These are phyloP conservation scores for Craterocephalus amniculus DNA, from an alignment of 2,797 vertebrate genomes.

Conservation along the genomic window DNA sequence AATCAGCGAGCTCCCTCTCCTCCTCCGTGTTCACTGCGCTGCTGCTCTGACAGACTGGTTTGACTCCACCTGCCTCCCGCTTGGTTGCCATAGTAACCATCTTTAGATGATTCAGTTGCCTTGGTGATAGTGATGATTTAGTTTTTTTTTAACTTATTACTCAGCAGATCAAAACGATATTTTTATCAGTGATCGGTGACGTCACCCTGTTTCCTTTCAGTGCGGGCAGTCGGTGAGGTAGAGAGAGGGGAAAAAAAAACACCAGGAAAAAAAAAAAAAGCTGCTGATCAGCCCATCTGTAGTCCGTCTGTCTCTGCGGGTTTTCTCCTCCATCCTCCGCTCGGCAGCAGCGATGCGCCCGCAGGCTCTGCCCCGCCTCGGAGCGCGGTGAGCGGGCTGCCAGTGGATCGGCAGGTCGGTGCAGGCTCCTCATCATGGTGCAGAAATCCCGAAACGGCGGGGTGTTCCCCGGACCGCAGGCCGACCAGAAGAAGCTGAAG, in stretches of 20 bases:
- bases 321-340: neutral
- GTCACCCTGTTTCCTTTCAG: constrained; percentile 49
- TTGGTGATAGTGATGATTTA: neutral
- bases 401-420: constrained; percentile 17
- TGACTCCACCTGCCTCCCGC: constrained; percentile 11
- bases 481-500: constrained; percentile 94
- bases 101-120: constrained; percentile 1
- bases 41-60: too few relatives aligned
- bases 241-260: neutral
- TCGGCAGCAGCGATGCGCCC: constrained; percentile 53
- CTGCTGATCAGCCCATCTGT: constrained; percentile 51
- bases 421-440: constrained; percentile 81
- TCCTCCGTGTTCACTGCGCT: neutral
- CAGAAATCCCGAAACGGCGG: constrained; percentile 96
- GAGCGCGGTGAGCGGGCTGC: constrained; percentile 5
- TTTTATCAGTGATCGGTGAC: too few relatives aligned
- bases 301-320: neutral
- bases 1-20: neutral
- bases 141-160: neutral
- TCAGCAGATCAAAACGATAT: neutral
- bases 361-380: constrained; percentile 25
- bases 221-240: constrained; percentile 46
- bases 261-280: constrained; percentile 6
- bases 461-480: constrained; percentile 88
- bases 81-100: constrained; percentile 9